Base-by-base conservation (phyloP, 2,797 vertebrate species). In the Pantherophis vulpinus region DNA sequence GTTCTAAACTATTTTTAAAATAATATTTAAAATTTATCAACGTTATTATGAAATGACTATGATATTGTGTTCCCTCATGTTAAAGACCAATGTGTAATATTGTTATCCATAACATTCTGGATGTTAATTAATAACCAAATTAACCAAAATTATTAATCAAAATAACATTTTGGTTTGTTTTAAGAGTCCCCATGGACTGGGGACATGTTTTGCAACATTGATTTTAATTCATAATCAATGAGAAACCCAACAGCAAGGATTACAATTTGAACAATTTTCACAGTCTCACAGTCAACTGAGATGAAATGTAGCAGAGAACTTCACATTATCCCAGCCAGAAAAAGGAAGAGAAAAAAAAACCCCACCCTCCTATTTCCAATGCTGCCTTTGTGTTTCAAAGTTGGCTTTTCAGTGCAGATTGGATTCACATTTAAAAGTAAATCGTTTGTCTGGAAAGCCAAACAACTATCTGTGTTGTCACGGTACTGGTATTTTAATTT, bases 351-450 rank as follows among this genome's bases (percentile, higher is more conserved):
- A 8, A 92, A 23, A 13, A n/a, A 13, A n/a, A 3, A 23, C 1
- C 5, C n/a, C 8, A 23, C 13, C 2, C 0, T 92, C 56, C 92
- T 88, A 25, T 90, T 96, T 93, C 88, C 93, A 96, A 66, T n/a
- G 95, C 95, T 95, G 94, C 42, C 59, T 96, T 97, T 97, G 51
- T 94, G 95, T 97, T 96, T 95, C 88, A 47, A 95, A 96, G 93
- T 93, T 96, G 88, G 37, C 93, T 86, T 96, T 93, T 96, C 90
- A 92, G 54, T 79, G 60, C 60, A 90, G 88, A 93, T 97, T 97
- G 96, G 90, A 96, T 95, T 97, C 94, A 93, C 90, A 95, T 95
- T 96, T 97, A 96, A 97, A 97, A 97, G 94, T 95, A 95, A 97
- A 94, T 87, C 91, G 95, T 88, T 56, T 94, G 66, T 96, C 95